A percentile compares a stretch with the other conserved stretches of the same genome.
Evolutionary conservation across 2,888 invertebrate genomes (phyloP).

Genomic region (Agriopis aurantiaria): DNA sequence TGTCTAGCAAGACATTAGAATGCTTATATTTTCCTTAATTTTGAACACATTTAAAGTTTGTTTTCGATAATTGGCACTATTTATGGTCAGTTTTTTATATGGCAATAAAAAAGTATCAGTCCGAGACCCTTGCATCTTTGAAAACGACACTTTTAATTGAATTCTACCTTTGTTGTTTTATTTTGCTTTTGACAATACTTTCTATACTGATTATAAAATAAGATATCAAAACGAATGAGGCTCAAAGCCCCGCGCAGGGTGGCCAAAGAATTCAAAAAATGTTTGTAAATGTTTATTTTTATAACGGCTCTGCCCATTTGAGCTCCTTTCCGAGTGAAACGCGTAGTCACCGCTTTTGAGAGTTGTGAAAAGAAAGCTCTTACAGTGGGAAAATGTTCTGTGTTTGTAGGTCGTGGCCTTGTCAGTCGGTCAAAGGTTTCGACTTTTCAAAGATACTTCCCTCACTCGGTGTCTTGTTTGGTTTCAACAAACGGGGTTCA

Average conservation of each 20-base stretch:
- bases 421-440: constrained; percentile 58
- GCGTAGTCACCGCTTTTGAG: constrained; percentile 71
- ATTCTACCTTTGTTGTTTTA: background rate
- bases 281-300: constrained; percentile 64
- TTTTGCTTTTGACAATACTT: background rate
- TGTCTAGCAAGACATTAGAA: too few relatives aligned
- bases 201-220: constrained; percentile 18
- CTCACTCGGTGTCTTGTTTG: constrained; percentile 14
- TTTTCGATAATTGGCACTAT: too few relatives aligned
- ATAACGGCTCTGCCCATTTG: constrained; percentile 50
- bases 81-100: too few relatives aligned
- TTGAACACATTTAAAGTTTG: too few relatives aligned
- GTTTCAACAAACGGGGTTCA: constrained; percentile 17
- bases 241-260: constrained; percentile 30
- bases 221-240: constrained; percentile 34
- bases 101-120: too few relatives aligned
- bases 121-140: too few relatives aligned
- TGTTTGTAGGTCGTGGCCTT: constrained; percentile 66
- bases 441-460: constrained; percentile 40
- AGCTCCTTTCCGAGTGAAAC: constrained; percentile 57
- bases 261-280: constrained; percentile 54
- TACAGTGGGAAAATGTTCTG: constrained; percentile 58
- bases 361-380: constrained; percentile 67
- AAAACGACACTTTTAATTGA: background rate
- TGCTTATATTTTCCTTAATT: too few relatives aligned